Base-by-base conservation (phyloP, 2,113 vertebrate species). In the Megaceryle maxima region DNA sequence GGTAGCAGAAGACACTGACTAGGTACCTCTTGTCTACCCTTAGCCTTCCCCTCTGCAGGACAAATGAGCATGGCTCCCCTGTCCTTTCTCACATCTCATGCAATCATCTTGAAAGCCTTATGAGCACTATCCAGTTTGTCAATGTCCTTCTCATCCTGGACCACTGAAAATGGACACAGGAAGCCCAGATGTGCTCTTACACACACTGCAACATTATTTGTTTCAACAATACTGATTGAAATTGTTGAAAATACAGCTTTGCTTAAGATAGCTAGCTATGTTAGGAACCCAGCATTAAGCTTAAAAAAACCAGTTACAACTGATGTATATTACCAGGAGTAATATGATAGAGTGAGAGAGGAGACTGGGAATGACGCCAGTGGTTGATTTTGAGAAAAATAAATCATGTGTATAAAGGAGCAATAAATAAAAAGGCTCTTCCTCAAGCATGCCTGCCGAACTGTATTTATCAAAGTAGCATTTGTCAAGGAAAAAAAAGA, bases 381-480 rank as follows among this genome's bases (percentile, higher is more conserved):
- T 1, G 1, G 37, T 33, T 92, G 62, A 87, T 69, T 83, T 60
- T 29, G 41, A 81, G 24, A 83, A 89, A 95, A 96, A 76, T 62
- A 92, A 73, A 90, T 91, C 28, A 75, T 33, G 28, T 88, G 60
- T 63, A 91, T 59, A 91, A 87, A 84, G 14, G n/a, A 90, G 9
- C 18, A 50, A 68, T 76, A 94, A 95, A 94, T 67, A 94, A 46
- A 67, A 95, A 77, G 57, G 44, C n/a, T 81, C 31, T 39, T 95
- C 70, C 75, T 83, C 87, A 69, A 86, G 75, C 67, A 86, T 5
- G 25, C 63, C 78, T 91, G 93, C 37, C 22, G 31, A 95, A 90
- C 44, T 41, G 21, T 77, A 96, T 96, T 95, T 90, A 83, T 95
- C 90, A 55, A 95, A 89, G 48, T 43, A 95, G 51, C 35, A 46